Conservation (phyloP, 2,113 vertebrate species). For the Montifringilla adamsi region DNA sequence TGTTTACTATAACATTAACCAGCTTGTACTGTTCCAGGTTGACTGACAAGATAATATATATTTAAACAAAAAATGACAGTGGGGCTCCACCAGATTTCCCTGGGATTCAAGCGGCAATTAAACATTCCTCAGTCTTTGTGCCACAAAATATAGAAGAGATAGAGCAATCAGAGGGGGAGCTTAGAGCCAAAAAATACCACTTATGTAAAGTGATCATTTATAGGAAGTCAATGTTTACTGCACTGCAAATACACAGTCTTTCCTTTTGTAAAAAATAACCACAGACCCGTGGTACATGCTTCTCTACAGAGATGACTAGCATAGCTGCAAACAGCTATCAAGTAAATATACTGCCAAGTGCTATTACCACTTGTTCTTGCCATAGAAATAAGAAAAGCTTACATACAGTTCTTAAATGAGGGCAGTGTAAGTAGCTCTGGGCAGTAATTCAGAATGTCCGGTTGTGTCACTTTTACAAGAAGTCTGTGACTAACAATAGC, state of each 20-base stretch:
- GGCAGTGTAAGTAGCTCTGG: constrained; percentile 14
- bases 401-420: constrained; percentile 1
- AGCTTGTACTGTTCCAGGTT: background rate
- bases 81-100: background rate
- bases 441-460: constrained; percentile 31
- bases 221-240: background rate
- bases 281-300: background rate
- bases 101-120: background rate
- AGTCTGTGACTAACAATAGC: background rate
- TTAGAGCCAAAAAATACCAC: background rate
- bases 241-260: background rate
- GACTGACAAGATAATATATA: constrained; percentile 26
- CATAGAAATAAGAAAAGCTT: constrained; percentile 40
- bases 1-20: background rate
- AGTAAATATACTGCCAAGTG: background rate
- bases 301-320: background rate
- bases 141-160: background rate
- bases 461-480: background rate
- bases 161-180: background rate
- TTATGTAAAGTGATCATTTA: background rate
- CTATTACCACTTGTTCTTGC: background rate
- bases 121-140: background rate
- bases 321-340: constrained; percentile 13
- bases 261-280: background rate
- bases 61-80: constrained; percentile 25